These are phyloP conservation scores for Maconellicoccus hirsutus DNA, from an alignment of 1,140 invertebrate genomes.

Conservation along the genomic window DNA sequence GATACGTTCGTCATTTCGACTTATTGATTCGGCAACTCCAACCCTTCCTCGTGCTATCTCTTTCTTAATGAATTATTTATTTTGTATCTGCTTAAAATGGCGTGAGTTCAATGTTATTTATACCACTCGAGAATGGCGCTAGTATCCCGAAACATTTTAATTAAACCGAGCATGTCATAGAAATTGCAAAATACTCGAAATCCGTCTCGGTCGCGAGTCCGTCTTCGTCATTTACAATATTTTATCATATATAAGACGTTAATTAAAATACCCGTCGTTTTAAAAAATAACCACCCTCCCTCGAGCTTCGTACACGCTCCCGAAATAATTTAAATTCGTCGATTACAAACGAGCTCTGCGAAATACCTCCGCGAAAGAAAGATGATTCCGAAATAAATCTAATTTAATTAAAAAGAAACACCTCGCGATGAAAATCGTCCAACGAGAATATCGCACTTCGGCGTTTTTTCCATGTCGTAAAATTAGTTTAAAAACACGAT, in stretches of 20 bases:
- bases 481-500: not conserved
- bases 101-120: conserved; percentile 4
- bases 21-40: not conserved
- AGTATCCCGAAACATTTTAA: not conserved
- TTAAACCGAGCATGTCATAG: conserved; percentile 7
- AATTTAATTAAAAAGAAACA: not conserved
- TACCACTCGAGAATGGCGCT: not conserved
- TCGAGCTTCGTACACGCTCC: no score
- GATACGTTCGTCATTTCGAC: not conserved
- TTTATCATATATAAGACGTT: no score
- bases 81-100: conserved; percentile 1
- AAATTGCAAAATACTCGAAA: not conserved
- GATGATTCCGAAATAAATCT: not conserved
- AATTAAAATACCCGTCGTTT: conserved; percentile 1
- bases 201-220: no score
- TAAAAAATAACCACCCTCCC: no score
- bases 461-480: not conserved
- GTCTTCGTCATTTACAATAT: no score
- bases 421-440: not conserved
- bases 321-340: no score
- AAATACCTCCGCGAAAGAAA: not conserved
- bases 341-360: no score
- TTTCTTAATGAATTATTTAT: conserved; percentile 1
- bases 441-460: no score
- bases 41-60: not conserved